Evolutionary conservation across 2,888 invertebrate species (phyloP).

Genomic region (Drosophila lutescens): DNA sequence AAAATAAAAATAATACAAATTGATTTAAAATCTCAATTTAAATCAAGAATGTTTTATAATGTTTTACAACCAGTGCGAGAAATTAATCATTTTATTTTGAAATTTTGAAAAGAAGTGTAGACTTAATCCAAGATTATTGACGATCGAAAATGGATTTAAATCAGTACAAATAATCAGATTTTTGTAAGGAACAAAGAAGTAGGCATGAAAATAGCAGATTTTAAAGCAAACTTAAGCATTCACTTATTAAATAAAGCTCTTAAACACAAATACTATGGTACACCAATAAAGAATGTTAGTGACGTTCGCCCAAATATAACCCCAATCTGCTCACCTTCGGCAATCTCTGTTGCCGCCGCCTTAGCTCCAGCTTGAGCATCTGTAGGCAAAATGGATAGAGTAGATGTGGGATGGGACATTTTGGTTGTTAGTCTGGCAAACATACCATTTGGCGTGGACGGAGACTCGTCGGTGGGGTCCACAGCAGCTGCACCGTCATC

Average conservation of each 20-base stretch:
- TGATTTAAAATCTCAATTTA: too few species aligned
- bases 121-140: too few species aligned
- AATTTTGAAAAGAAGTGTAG: too few species aligned
- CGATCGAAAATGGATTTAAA: not conserved
- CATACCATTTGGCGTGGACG: constrained; percentile 56
- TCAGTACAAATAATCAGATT: too few species aligned
- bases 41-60: too few species aligned
- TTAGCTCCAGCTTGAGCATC: constrained; percentile 78
- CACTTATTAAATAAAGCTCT: not conserved
- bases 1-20: too few species aligned
- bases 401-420: constrained; percentile 7
- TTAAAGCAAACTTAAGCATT: not conserved
- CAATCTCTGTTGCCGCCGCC: constrained; percentile 52
- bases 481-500: constrained; percentile 9
- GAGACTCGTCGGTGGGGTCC: constrained; percentile 41
- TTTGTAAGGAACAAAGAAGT: not conserved
- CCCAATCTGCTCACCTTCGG: constrained; percentile 69
- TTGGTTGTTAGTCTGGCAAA: too few species aligned
- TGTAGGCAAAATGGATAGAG: constrained; percentile 51
- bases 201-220: not conserved
- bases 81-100: too few species aligned
- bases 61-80: too few species aligned
- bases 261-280: not conserved
- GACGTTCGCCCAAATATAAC: constrained; percentile 10
- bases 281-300: not conserved